Evolutionary conservation across 2,888 invertebrate genomes (phyloP).

Genomic region (Euclidia mi): DNA sequence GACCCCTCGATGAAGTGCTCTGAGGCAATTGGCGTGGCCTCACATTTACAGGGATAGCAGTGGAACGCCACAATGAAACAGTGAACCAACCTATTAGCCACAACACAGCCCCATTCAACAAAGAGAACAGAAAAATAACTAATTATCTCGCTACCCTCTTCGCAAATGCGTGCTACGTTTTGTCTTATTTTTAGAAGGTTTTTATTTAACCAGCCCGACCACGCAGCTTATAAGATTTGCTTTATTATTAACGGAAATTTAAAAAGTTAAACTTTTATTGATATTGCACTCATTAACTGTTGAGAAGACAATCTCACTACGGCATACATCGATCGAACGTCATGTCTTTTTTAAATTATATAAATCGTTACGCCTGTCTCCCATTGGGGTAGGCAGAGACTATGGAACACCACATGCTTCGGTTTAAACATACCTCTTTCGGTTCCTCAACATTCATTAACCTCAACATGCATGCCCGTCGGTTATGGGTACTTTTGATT

Average conservation of each 20-base stretch:
- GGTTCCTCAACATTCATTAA: too few relatives aligned
- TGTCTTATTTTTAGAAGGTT: conserved; percentile 41
- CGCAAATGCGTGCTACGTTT: conserved; percentile 48
- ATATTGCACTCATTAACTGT: background rate
- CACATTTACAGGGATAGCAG: conserved; percentile 53
- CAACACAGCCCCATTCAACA: conserved; percentile 55
- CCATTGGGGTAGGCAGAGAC: too few relatives aligned
- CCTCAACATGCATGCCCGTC: too few relatives aligned
- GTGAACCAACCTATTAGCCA: conserved; percentile 52
- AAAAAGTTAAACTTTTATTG: conserved; percentile 3
- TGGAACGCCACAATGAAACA: conserved; percentile 50
- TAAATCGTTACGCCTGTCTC: too few relatives aligned
- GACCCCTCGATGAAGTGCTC: conserved; percentile 53
- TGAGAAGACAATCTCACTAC: background rate
- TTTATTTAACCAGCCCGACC: conserved; percentile 37
- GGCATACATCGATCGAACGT: too few relatives aligned
- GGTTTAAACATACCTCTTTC: too few relatives aligned
- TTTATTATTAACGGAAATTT: conserved; percentile 20
- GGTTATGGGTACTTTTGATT: too few relatives aligned
- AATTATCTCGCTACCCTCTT: conserved; percentile 48
- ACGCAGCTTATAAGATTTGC: conserved; percentile 30
- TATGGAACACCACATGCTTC: too few relatives aligned
- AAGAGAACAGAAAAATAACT: conserved; percentile 59
- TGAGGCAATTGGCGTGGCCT: conserved; percentile 45
- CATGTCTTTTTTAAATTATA: too few relatives aligned